Evolutionary conservation across 2,888 invertebrate genomes (phyloP).

Genomic region (Cephonodes hylas): DNA sequence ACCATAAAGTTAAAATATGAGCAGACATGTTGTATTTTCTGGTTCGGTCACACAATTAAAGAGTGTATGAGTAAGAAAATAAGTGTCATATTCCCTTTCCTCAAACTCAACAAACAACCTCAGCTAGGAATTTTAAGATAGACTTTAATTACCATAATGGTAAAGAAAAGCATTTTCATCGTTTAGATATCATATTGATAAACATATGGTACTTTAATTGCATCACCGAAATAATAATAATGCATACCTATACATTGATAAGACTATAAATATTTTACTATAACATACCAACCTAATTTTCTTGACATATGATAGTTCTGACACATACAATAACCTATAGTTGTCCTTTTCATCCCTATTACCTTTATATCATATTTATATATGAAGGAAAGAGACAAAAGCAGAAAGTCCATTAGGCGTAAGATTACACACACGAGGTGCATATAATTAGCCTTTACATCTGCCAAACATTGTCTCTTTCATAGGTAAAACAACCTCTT

Average conservation of each 20-base stretch:
- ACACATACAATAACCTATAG: slow-evolving; percentile 22
- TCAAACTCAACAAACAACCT: no score
- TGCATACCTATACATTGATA: neutral
- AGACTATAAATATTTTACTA: neutral
- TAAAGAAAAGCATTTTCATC: no score
- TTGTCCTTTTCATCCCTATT: slow-evolving; percentile 40
- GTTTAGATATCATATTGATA: no score
- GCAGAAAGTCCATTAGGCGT: slow-evolving; percentile 42
- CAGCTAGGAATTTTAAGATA: no score
- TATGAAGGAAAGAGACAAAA: slow-evolving; percentile 67
- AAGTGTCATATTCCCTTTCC: no score
- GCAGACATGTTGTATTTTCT: slow-evolving; percentile 30
- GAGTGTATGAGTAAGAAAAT: neutral
- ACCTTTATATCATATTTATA: slow-evolving; percentile 63
- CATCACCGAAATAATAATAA: neutral
- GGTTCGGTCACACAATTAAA: neutral
- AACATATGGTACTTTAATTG: neutral
- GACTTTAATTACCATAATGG: no score
- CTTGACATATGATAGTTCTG: neutral
- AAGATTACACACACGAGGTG: slow-evolving; percentile 66
- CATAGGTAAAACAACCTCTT: neutral
- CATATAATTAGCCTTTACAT: slow-evolving; percentile 62
- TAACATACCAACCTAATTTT: neutral
- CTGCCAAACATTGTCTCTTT: neutral
- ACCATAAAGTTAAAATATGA: slow-evolving; percentile 53